Evolutionary conservation across 2,888 invertebrate genomes (phyloP), one percentile per base, ranked within the genome.

Genomic region (Spodoptera exigua): DNA sequence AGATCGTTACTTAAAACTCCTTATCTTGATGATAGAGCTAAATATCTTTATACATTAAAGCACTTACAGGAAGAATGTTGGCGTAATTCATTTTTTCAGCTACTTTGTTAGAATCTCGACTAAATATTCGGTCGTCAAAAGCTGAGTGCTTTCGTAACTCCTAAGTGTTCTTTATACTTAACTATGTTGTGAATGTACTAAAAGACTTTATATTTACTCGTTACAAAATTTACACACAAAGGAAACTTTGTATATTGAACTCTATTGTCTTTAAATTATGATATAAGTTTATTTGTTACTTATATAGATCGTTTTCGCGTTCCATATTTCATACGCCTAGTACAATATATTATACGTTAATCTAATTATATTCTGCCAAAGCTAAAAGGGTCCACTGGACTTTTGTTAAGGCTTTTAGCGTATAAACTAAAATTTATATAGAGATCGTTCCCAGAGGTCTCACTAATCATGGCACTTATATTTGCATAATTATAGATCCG

Each of bases 381-480:
- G 27, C 36, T n/a, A 56, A 44, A 60, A n/a, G n/a, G 49, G 53
- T 47, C 18, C 0, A 49, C 34, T 53, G 21, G 51, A 32, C 47
- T 14, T 44, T 18, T 34, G 47, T 32, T 27, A 34, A 60, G 53
- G 56, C 64, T 61, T 67, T 74, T 67, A 74, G 62, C 49, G 64
- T 65, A 69, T 53, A 61, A 62, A 71, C 59, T 69, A 35, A 70
- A 65, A 76, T 72, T 73, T 70, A 77, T 79, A 67, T 63, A 54
- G 70, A 57, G 58, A 63, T 61, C 52, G 13, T 36, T 36, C 59
- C 47, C 41, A 32, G 36, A 52, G 64, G 58, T 34, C 27, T 47
- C 47, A 61, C 57, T 69, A 64, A 75, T 62, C 43, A 51, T 41
- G 36, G 68, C 43, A 48, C 64, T 63, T 57, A 54, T 51, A 70